Conservation (phyloP, 2,113 vertebrate genomes). For the Apaloderma vittatum region DNA sequence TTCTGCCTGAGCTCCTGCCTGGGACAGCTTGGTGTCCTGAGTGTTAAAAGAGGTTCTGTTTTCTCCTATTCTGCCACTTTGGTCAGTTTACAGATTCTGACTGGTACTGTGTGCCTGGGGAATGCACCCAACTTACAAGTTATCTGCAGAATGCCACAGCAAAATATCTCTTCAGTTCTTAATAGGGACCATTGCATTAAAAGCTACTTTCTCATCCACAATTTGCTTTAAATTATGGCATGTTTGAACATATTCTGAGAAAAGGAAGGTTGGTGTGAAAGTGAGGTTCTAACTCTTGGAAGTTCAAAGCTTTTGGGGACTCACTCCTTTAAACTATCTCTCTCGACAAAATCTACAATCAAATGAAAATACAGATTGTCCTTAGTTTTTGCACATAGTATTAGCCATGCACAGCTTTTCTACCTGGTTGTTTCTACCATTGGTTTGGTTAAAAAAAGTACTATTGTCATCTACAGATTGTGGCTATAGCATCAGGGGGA, state of each 20-base stretch:
- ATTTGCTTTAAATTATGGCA: neutral
- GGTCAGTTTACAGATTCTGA: neutral
- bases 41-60: neutral
- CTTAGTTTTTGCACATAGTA: neutral
- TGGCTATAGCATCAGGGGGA: neutral
- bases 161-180: neutral
- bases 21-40: neutral
- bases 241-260: neutral
- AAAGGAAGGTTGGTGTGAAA: fast-evolving
- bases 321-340: neutral
- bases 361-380: neutral
- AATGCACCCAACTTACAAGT: neutral
- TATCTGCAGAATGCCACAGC: neutral
- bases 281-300: neutral
- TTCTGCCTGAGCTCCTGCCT: neutral
- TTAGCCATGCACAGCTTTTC: neutral
- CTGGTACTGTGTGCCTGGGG: neutral
- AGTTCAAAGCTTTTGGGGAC: neutral
- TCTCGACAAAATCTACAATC: neutral
- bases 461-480: neutral
- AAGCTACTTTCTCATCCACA: neutral
- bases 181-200: neutral
- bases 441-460: neutral
- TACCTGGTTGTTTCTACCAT: neutral
- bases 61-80: neutral